Evolutionary conservation across 2,888 invertebrate species (phyloP).

Genomic region (Amphipyra tragopoginis): DNA sequence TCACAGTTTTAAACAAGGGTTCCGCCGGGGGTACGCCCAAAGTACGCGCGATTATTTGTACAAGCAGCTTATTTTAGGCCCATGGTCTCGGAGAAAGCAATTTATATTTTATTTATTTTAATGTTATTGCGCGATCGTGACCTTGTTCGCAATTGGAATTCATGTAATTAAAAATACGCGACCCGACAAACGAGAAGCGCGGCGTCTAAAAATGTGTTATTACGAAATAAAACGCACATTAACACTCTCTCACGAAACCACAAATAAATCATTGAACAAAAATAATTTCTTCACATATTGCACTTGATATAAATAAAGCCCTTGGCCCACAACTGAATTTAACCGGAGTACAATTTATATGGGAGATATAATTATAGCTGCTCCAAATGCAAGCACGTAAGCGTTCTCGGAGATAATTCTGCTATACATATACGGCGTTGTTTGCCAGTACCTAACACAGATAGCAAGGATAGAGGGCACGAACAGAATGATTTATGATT

Average conservation of each 20-base stretch:
- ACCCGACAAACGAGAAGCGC: constrained; percentile 27
- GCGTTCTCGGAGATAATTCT: constrained; percentile 54
- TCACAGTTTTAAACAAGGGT: constrained; percentile 69
- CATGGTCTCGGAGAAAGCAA: constrained; percentile 56
- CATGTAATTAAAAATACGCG: constrained; percentile 5
- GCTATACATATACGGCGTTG: constrained; percentile 60
- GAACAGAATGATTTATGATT: constrained; percentile 64
- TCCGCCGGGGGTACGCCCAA: constrained; percentile 43
- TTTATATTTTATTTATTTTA: constrained; percentile 38
- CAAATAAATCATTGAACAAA: constrained; percentile 24
- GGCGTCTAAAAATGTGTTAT: constrained; percentile 1
- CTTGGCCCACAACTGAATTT: constrained; percentile 48
- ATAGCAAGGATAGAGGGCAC: constrained; percentile 63
- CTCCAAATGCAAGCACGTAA: constrained; percentile 43
- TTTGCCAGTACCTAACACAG: constrained; percentile 59
- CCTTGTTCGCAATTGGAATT: constrained; percentile 15
- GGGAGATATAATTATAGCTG: constrained; percentile 38
- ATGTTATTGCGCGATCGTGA: constrained; percentile 33
- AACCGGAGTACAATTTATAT: constrained; percentile 15
- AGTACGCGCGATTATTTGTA: constrained; percentile 39
- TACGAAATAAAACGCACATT: constrained; percentile 8
- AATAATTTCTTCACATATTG: constrained; percentile 33
- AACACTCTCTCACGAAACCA: constrained; percentile 1
- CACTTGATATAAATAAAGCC: constrained; percentile 25
- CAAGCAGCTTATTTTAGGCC: constrained; percentile 54